phyloP scores from a whole-genome alignment of 2,797 vertebrate species.

The Sebastiscus tertius region DNA sequence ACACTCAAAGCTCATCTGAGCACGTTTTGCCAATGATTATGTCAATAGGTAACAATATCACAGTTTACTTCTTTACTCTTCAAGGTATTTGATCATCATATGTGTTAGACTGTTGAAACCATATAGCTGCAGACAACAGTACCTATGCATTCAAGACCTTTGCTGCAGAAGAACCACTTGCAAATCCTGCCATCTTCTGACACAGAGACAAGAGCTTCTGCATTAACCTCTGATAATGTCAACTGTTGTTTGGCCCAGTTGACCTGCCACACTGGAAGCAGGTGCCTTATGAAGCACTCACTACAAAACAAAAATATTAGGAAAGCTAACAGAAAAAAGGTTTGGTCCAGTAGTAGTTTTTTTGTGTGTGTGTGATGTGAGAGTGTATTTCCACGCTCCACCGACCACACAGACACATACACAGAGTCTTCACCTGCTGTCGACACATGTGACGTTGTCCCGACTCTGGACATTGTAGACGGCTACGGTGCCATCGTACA shows the following conservation, averaged over 20 bases:
- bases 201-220: conserved; percentile 86
- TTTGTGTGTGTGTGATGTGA: neutral
- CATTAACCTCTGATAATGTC: conserved; percentile 69
- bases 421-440: conserved; percentile 77
- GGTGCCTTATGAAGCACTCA: conserved; percentile 80
- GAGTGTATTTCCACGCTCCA: neutral
- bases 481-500: conserved; percentile 81
- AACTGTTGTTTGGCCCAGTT: conserved; percentile 84
- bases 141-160: conserved; percentile 86
- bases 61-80: neutral
- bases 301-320: conserved; percentile 60
- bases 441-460: conserved; percentile 47
- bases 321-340: neutral
- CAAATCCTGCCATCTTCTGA: conserved; percentile 87
- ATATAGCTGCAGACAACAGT: conserved; percentile 15
- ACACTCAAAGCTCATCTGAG: neutral
- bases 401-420: neutral
- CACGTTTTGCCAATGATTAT: neutral
- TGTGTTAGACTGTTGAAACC: neutral
- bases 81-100: neutral
- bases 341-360: neutral
- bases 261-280: conserved; percentile 87
- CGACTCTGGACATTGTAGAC: conserved; percentile 80
- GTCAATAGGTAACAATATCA: neutral
- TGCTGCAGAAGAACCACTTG: conserved; percentile 84